Evolutionary conservation across 2,888 invertebrate genomes (phyloP).

Genomic region (Apoda limacodes): DNA sequence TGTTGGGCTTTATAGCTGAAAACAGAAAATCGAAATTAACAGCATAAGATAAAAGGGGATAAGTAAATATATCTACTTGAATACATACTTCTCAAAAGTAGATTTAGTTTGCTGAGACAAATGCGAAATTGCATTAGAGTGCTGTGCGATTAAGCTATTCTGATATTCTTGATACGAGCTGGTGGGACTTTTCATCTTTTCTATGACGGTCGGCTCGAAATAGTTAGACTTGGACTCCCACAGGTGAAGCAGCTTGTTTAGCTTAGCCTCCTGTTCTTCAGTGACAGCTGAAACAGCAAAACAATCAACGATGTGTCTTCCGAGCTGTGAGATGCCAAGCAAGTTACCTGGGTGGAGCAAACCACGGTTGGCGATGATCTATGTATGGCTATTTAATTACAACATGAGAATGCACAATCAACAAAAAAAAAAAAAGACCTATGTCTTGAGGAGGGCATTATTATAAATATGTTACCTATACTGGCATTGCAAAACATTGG

Average conservation of each 20-base stretch:
- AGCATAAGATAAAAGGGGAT: not conserved
- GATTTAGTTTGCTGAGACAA: constrained; percentile 84
- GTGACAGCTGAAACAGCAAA: constrained; percentile 76
- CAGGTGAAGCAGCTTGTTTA: constrained; percentile 91
- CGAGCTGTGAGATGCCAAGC: constrained; percentile 43
- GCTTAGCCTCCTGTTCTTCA: constrained; percentile 89
- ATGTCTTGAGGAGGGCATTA: constrained; percentile 62
- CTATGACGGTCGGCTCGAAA: constrained; percentile 84
- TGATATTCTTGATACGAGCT: constrained; percentile 92
- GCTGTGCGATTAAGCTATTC: constrained; percentile 83
- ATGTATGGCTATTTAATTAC: constrained; percentile 42
- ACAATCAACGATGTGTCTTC: constrained; percentile 52
- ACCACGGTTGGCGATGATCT: constrained; percentile 54
- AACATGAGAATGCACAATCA: constrained; percentile 56
- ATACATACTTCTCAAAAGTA: constrained; percentile 79
- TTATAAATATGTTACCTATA: constrained; percentile 74
- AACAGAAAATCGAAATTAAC: constrained; percentile 11
- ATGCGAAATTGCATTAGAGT: constrained; percentile 81
- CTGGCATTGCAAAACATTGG: constrained; percentile 98
- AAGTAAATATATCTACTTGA: constrained; percentile 6
- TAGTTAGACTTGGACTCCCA: constrained; percentile 98
- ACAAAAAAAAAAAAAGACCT: constrained; percentile 49
- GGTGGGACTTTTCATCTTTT: constrained; percentile 88
- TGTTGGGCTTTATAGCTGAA: constrained; percentile 91
- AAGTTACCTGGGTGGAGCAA: constrained; percentile 59